Base-by-base conservation (phyloP, 2,113 vertebrate species). In the Chamaea fasciata region DNA sequence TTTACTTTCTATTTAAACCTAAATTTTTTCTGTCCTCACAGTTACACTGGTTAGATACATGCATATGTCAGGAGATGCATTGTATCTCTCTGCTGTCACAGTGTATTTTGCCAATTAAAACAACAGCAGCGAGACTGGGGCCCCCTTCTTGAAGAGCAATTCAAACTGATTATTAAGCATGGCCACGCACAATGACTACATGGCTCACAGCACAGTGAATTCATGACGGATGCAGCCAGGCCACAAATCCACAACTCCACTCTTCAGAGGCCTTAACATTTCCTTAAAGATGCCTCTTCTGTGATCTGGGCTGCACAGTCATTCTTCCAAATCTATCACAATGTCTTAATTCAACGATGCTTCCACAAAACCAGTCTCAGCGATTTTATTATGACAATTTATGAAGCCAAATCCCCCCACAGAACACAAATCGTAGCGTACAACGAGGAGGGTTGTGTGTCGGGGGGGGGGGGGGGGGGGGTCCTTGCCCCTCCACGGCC, bases 191-290 rank as follows among this genome's bases (percentile, higher is more conserved):
- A 78, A 70, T 20, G 30, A 39, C 35, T 23, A 10, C 30, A 12
- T 2, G 17, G 2, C 1, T 62, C 31, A 30, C 3, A 4, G 13
- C 52, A 13, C 1, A 18, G 26, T 0, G 13, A 44, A 63, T 33
- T 55, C 39, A 28, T 2, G 21, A 44, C 0, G 1, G 42, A 33
- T 9, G 14, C 47, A 87, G 56, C 27, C 50, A 27, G 10, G 6
- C 12, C n/a, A 67, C 65, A 39, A 47, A 82, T 19, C 12, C n/a
- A 67, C 65, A 39, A 47, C 78, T 19, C 74, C 52, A 1, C 22
- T 41, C 46, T 35, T 28, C 22, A 44, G 18, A 68, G 41, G 41
- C 63, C 63, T 47, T 20, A n/a, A n/a, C 13, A 14, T 28, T 33
- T 53, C 21, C 0, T 0, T 33, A 35, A 4, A 37, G 13, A 56